A percentile compares a stretch with the other conserved stretches of the same genome.
These are phyloP conservation scores for Polyergus mexicanus DNA, from an alignment of 1,140 invertebrate genomes.

Conservation along the genomic window DNA sequence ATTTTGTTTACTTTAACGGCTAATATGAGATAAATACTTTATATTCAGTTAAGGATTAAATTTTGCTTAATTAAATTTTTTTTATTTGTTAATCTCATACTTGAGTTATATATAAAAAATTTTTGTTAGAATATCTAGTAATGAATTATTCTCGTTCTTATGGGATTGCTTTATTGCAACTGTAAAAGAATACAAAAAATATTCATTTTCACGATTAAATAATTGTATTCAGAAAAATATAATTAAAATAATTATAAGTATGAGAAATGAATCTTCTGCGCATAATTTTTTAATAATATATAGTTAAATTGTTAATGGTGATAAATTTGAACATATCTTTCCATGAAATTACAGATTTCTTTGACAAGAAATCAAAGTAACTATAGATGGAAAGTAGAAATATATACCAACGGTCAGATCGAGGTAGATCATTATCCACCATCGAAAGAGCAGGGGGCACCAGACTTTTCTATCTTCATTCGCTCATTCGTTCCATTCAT, in stretches of 20 bases:
- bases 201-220: not conserved
- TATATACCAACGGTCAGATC: not conserved
- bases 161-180: not conserved
- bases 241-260: too few relatives aligned
- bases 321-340: constrained; percentile 4
- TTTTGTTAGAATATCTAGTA: not conserved
- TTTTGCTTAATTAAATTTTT: not conserved
- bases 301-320: not conserved
- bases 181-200: not conserved
- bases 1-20: not conserved
- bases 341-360: constrained; percentile 27
- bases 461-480: constrained; percentile 1
- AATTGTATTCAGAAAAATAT: not conserved
- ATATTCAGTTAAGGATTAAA: not conserved
- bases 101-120: not conserved
- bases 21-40: not conserved
- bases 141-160: not conserved
- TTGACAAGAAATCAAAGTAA: not conserved
- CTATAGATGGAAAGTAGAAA: constrained; percentile 26
- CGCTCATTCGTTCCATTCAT: not conserved
- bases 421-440: not conserved
- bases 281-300: not conserved
- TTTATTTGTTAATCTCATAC: not conserved
- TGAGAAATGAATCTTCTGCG: too few relatives aligned
- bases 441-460: not conserved